These are phyloP conservation scores for Rhagonycha lutea DNA, from an alignment of 2,888 invertebrate species.

Conservation along the genomic window DNA sequence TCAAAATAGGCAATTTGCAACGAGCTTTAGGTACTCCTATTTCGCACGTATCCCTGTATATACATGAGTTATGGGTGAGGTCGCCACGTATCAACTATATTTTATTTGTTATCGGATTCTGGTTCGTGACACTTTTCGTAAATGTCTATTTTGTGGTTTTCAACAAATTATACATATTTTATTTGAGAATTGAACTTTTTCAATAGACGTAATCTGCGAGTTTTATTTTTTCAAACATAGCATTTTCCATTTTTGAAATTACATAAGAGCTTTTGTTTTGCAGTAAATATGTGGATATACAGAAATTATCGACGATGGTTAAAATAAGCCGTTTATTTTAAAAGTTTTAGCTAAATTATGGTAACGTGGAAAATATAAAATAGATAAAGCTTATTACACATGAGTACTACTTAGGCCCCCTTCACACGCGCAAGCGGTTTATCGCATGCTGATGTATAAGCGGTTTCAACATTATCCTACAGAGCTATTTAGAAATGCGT, in stretches of 20 bases:
- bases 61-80: conserved; percentile 54
- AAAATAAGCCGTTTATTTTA: too few relatives aligned
- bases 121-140: conserved; percentile 55
- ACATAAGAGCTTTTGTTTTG: background rate
- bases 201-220: conserved; percentile 4
- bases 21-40: conserved; percentile 54
- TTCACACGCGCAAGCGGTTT: background rate
- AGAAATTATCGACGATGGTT: background rate
- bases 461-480: background rate
- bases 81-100: conserved; percentile 55
- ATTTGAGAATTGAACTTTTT: conserved; percentile 30
- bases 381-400: background rate
- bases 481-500: background rate
- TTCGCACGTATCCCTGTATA: conserved; percentile 53
- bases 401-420: background rate
- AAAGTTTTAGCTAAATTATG: background rate
- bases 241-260: background rate
- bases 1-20: conserved; percentile 51
- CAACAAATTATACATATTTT: conserved; percentile 52
- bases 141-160: conserved; percentile 52
- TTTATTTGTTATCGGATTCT: conserved; percentile 57
- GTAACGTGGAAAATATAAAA: background rate
- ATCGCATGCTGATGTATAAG: background rate
- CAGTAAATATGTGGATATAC: background rate
- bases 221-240: background rate